These are phyloP conservation scores for Nymphalis c-album DNA, from an alignment of 2,888 invertebrate species.

Conservation along the genomic window DNA sequence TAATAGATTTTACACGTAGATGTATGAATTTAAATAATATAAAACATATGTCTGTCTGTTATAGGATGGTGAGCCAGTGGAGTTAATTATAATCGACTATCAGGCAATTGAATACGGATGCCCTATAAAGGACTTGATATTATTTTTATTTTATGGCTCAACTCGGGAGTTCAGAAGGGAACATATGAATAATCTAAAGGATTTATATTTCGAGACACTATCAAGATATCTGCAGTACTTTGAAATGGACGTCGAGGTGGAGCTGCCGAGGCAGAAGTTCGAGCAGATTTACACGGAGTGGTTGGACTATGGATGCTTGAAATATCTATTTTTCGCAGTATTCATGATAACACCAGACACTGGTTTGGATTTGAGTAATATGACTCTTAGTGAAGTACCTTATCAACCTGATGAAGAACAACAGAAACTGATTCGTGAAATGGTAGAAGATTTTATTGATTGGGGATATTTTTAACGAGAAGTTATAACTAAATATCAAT, in stretches of 20 bases:
- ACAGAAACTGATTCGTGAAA: conserved; percentile 44
- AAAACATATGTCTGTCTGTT: too few relatives aligned
- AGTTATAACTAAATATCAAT: too few relatives aligned
- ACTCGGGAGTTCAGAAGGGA: conserved; percentile 51
- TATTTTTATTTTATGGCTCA: conserved; percentile 50
- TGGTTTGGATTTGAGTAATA: conserved; percentile 44
- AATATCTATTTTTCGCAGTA: conserved; percentile 42
- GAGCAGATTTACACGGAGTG: conserved; percentile 49
- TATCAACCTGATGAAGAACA: conserved; percentile 45
- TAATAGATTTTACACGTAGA: too few relatives aligned
- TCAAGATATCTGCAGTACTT: conserved; percentile 49
- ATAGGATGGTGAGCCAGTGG: conserved; percentile 32
- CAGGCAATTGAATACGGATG: conserved; percentile 52
- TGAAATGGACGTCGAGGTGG: conserved; percentile 44
- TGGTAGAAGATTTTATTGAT: conserved; percentile 47
- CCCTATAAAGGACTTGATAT: conserved; percentile 53
- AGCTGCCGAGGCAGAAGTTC: conserved; percentile 50
- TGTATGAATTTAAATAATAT: too few relatives aligned
- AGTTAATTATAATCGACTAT: conserved; percentile 52
- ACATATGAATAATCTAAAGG: conserved; percentile 49
- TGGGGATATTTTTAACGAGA: conserved; percentile 24
- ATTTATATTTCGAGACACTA: conserved; percentile 51
- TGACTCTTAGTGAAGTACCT: conserved; percentile 35
- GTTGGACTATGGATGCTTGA: conserved; percentile 52
- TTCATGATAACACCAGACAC: conserved; percentile 51